Base-by-base conservation (phyloP, 2,113 vertebrate genomes). In the Microcebus lehilahytsara region DNA sequence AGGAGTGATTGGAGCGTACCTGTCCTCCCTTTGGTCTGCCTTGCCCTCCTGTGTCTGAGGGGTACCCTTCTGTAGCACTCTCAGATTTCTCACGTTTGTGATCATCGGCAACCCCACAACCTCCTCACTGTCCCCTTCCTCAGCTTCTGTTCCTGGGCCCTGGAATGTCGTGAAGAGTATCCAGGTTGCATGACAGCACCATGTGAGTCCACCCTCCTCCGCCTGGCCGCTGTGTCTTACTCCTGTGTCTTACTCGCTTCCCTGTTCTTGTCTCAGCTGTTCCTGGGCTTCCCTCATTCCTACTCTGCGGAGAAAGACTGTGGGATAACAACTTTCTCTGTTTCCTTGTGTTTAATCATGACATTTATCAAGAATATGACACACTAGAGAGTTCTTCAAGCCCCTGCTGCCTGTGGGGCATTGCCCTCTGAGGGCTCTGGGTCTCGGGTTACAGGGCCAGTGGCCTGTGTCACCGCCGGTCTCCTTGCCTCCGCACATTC, bases 41-140 rank as follows among this genome's bases (percentile, higher is more conserved):
- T 10, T 3, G 5, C 30, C 37, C 25, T 67, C 64, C 64, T 67
- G 32, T 34, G 40, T 62, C 51, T 4, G 10, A 5, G 19, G n/a
- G 42, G 37, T 17, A 0, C 49, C 22, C 64, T 9, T 12, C 64
- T 7, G 0, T 3, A 12, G 49, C 37, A 27, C 7, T 19, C 71
- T 51, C 32, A 34, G 3, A 2, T 20, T 37, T n/a, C 32, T 86
- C 25, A 10, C 4, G 0, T 56, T 4, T 14, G 23, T 64, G 67
- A 60, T 60, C 25, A 62, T 17, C 5, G 19, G 1, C 8, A 34
- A 6, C 58, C 40, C 79, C 30, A 1, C 0, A 6, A 10, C 42
- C 10, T 60, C 37, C 46, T 40, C 8, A 6, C 40, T 0, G 0
- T 34, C 17, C 9, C 22, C 46, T 12, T 75, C 30, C 51, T 37